These are phyloP conservation scores for Corythornis vintsioides DNA, from an alignment of 2,113 vertebrate genomes.

Conservation along the genomic window DNA sequence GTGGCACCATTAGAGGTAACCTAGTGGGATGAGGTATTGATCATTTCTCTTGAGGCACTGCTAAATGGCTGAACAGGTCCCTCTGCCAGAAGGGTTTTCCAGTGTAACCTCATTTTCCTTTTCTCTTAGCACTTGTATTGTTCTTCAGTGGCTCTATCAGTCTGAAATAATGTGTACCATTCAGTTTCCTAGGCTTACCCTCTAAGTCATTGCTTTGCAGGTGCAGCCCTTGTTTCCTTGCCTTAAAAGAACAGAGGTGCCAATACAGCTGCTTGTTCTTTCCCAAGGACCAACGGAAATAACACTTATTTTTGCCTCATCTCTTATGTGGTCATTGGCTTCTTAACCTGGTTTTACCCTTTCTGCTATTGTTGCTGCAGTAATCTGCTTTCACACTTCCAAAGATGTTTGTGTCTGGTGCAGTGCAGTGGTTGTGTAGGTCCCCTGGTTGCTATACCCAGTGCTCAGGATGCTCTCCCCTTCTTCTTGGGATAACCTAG, in stretches of 20 bases:
- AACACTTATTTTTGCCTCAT: background rate
- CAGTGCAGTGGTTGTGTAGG: rapidly evolving
- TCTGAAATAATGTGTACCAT: background rate
- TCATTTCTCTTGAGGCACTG: background rate
- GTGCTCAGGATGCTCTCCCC: background rate
- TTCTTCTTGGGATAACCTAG: background rate
- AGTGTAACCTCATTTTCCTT: background rate
- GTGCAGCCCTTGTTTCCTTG: background rate
- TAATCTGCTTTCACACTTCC: background rate
- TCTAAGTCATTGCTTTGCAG: background rate
- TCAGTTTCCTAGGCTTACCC: background rate
- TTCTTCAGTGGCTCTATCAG: background rate
- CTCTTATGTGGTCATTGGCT: background rate
- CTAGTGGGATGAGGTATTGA: too few relatives aligned
- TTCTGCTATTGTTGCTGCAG: background rate
- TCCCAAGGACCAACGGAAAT: background rate
- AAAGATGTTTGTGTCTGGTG: background rate
- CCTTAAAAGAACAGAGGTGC: background rate
- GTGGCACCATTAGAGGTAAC: background rate
- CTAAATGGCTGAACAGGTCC: background rate
- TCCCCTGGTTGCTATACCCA: background rate
- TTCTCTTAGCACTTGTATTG: background rate
- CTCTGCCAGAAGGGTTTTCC: background rate
- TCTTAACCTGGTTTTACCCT: background rate
- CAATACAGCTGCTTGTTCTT: background rate